These are phyloP conservation scores for Aplidium turbinatum DNA, from an alignment of 23 tunicate species.

Conservation along the genomic window DNA sequence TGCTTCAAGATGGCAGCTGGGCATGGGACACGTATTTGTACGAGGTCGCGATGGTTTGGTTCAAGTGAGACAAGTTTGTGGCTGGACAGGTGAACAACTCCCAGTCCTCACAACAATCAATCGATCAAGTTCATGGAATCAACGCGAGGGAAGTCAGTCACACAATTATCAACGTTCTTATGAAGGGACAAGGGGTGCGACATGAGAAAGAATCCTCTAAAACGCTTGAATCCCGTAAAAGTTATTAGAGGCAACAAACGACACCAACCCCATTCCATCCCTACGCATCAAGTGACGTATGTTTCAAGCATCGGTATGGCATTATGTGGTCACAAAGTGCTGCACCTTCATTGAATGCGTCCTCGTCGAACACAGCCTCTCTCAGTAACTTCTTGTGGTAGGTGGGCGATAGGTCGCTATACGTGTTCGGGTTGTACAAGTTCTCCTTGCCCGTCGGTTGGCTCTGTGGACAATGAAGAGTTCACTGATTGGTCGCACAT, in stretches of 20 bases:
- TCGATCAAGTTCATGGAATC: neutral
- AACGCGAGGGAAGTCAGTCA: neutral
- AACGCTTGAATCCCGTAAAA: too few species aligned
- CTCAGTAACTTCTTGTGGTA: conserved; percentile 26
- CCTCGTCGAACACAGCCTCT: conserved; percentile 63
- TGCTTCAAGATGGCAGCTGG: too few species aligned
- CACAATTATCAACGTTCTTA: neutral
- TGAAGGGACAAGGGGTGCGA: neutral
- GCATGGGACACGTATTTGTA: too few species aligned
- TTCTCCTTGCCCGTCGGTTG: conserved; percentile 47
- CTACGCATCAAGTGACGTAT: too few species aligned
- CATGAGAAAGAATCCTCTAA: too few species aligned
- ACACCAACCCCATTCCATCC: too few species aligned
- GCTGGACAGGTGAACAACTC: neutral
- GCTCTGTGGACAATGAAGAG: too few species aligned
- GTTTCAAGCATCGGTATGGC: too few species aligned
- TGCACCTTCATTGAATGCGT: conserved; percentile 67
- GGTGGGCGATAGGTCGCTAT: conserved; percentile 46
- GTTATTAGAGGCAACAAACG: too few species aligned
- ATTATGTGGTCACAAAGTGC: neutral
- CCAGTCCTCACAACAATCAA: neutral
- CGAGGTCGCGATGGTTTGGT: too few species aligned
- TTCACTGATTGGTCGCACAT: too few species aligned
- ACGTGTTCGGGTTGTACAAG: conserved; percentile 70
- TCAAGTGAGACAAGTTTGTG: neutral